These are phyloP conservation scores for Acanthurus lineatus DNA, from an alignment of 2,797 vertebrate species.

Conservation along the genomic window DNA sequence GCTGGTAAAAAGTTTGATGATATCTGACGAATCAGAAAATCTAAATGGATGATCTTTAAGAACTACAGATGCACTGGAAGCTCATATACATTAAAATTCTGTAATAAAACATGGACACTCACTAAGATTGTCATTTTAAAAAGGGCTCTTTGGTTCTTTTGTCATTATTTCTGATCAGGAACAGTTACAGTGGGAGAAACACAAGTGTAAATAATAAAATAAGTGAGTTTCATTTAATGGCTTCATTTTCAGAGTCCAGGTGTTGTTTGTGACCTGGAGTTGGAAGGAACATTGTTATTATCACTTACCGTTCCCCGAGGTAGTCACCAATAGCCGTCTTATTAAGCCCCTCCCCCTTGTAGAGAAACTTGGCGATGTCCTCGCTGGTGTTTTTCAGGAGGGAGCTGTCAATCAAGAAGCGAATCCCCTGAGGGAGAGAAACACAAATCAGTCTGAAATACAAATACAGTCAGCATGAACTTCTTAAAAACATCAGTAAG, in stretches of 20 bases:
- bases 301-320: conserved; percentile 91
- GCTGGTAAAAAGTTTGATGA: conserved; percentile 13
- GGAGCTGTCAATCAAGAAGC: conserved; percentile 94
- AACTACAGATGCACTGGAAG: neutral
- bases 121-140: neutral
- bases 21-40: conserved; percentile 19
- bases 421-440: conserved; percentile 88
- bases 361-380: conserved; percentile 95
- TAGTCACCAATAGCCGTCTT: conserved; percentile 97
- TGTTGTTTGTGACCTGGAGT: neutral
- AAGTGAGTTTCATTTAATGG: neutral
- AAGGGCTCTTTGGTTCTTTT: neutral
- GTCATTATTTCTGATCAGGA: neutral
- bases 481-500: no score
- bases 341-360: conserved; percentile 96
- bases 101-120: neutral
- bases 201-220: neutral
- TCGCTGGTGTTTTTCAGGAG: conserved; percentile 93
- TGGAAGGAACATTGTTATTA: no score
- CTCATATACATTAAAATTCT: neutral
- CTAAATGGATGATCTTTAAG: conserved; percentile 37
- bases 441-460: no score
- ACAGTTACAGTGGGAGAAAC: neutral
- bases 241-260: neutral
- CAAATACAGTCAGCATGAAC: no score